Evolutionary conservation across 2,113 vertebrate species (phyloP).

Genomic region (Xenotilapia longispinis): DNA sequence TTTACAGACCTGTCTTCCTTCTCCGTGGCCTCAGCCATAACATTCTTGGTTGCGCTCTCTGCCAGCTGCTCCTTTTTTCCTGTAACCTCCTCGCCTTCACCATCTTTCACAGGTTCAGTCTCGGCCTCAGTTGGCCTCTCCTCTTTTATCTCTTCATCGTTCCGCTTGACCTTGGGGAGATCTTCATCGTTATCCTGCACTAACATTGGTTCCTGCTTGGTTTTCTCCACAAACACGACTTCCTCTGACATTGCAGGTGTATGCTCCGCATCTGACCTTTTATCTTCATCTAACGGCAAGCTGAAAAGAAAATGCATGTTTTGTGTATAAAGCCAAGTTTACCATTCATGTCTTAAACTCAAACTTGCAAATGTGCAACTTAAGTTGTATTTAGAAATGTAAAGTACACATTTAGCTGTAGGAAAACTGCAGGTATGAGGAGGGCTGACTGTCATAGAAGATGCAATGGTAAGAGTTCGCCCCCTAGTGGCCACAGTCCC

Average conservation of each 20-base stretch:
- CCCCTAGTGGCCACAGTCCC: conserved; percentile 39
- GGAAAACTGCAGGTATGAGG: not conserved
- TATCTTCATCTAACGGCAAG: not conserved
- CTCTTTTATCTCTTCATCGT: not conserved
- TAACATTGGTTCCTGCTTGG: not conserved
- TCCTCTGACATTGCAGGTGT: not conserved
- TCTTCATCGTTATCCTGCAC: not conserved
- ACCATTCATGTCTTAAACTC: not conserved
- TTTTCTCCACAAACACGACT: not conserved
- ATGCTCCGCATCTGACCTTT: not conserved
- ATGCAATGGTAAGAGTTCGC: not conserved
- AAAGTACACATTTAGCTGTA: not conserved
- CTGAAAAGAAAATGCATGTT: conserved; percentile 7
- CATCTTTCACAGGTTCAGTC: not conserved
- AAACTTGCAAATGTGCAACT: not conserved
- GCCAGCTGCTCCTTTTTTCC: not conserved
- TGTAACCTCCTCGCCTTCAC: not conserved
- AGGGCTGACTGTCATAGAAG: not conserved
- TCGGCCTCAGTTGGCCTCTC: not conserved
- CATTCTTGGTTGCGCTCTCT: not conserved
- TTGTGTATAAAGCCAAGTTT: not conserved
- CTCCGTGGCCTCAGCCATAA: not conserved
- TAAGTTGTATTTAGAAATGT: not conserved
- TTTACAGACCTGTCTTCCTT: conserved; percentile 32
- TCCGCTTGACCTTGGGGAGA: not conserved